These are phyloP conservation scores for Cerastoderma edule DNA, from an alignment of 2,888 invertebrate species.

Conservation along the genomic window DNA sequence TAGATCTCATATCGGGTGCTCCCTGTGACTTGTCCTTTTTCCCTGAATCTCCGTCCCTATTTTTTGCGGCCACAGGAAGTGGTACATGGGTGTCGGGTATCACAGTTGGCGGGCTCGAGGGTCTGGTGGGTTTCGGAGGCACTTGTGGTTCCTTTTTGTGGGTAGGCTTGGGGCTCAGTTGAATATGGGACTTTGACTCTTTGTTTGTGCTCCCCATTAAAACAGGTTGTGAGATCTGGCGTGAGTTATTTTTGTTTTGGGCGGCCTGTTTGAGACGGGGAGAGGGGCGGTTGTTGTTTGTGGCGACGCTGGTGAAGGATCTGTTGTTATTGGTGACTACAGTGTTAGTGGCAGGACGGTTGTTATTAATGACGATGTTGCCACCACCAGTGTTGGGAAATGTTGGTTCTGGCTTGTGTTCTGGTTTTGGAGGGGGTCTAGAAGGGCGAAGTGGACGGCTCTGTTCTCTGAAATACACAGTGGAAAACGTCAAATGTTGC, in stretches of 20 bases:
- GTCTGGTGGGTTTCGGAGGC: constrained; percentile 48
- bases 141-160: constrained; percentile 27
- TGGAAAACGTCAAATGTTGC: too few relatives aligned
- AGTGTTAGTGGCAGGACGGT: constrained; percentile 2
- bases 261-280: constrained; percentile 22
- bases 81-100: not conserved
- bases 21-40: constrained; percentile 16
- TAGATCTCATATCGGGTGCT: constrained; percentile 40
- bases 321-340: constrained; percentile 19
- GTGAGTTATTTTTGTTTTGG: not conserved
- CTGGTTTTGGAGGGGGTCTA: constrained; percentile 51
- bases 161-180: constrained; percentile 45
- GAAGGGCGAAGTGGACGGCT: constrained; percentile 39
- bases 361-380: constrained; percentile 15
- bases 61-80: not conserved
- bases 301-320: too few relatives aligned
- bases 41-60: not conserved
- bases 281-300: constrained; percentile 27
- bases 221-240: constrained; percentile 62
- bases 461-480: constrained; percentile 34
- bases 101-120: constrained; percentile 30
- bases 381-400: not conserved
- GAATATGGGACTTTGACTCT: constrained; percentile 58
- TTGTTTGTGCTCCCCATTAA: constrained; percentile 66
- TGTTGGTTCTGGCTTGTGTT: constrained; percentile 4